Evolutionary conservation across 2,888 invertebrate genomes (phyloP).

Genomic region (Xiphydria camelus): DNA sequence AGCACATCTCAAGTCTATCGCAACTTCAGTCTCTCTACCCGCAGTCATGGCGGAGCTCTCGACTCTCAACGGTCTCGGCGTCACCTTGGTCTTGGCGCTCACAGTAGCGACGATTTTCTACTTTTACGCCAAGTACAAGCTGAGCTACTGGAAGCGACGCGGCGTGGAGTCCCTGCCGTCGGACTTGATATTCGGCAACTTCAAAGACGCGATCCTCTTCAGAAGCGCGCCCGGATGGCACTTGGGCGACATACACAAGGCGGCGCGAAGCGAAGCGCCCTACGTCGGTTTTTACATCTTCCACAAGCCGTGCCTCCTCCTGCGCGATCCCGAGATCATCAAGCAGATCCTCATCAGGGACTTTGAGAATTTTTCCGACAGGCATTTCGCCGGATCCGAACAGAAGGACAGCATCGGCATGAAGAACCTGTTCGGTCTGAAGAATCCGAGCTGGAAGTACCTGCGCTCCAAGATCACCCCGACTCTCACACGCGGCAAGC

Average conservation of each 20-base stretch:
- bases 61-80: not conserved
- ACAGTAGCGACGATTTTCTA: conserved; percentile 15
- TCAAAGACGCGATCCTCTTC: conserved; percentile 44
- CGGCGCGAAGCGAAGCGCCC: conserved; percentile 30
- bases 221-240: conserved; percentile 44
- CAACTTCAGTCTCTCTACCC: no score
- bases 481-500: conserved; percentile 62
- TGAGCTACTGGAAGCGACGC: conserved; percentile 45
- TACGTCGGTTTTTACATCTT: conserved; percentile 60
- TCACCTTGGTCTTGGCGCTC: conserved; percentile 19
- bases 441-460: conserved; percentile 61
- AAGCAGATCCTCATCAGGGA: conserved; percentile 59
- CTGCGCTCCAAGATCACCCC: conserved; percentile 61
- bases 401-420: conserved; percentile 55
- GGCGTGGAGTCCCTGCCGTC: conserved; percentile 40
- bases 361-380: conserved; percentile 59
- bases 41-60: no score
- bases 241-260: conserved; percentile 37
- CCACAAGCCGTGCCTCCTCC: conserved; percentile 58
- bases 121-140: conserved; percentile 36
- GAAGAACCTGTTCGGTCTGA: conserved; percentile 56
- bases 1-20: no score
- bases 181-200: conserved; percentile 45
- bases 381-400: conserved; percentile 54
- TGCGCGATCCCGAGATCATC: conserved; percentile 58